Conservation (phyloP, 1,140 invertebrate genomes). For the Micrasema minimum region DNA sequence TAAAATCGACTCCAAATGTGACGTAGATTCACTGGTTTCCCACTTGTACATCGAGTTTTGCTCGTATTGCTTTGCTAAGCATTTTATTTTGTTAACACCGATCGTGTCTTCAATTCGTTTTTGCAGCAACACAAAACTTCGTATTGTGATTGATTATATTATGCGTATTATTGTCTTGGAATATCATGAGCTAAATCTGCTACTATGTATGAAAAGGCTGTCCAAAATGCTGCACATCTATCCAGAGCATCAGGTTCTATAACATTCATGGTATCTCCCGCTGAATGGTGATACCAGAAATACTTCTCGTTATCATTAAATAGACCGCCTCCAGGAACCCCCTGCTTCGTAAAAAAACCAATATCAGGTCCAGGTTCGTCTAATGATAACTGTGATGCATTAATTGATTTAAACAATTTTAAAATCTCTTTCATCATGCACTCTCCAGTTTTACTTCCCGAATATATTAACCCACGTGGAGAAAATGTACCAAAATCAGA, state of each 20-base stretch:
- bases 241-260: conserved; percentile 73
- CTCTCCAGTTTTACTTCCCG: conserved; percentile 64
- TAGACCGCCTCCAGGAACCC: conserved; percentile 72
- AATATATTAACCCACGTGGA: conserved; percentile 71
- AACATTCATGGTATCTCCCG: conserved; percentile 77
- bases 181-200: conserved; percentile 74
- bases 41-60: too few relatives aligned
- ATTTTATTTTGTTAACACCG: too few relatives aligned
- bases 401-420: conserved; percentile 59
- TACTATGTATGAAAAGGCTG: conserved; percentile 73
- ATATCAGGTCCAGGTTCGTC: conserved; percentile 69
- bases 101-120: too few relatives aligned
- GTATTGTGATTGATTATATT: too few relatives aligned
- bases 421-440: conserved; percentile 72
- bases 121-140: too few relatives aligned
- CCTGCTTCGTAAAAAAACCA: conserved; percentile 64
- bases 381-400: conserved; percentile 44
- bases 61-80: too few relatives aligned
- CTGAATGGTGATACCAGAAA: conserved; percentile 81
- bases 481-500: conserved; percentile 81
- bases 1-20: too few relatives aligned
- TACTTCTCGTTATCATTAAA: conserved; percentile 74
- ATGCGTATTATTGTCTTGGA: conserved; percentile 57
- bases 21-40: too few relatives aligned
- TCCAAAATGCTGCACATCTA: conserved; percentile 74